Evolutionary conservation across 2,113 vertebrate species (phyloP).

Genomic region (Barnardius zonarius): DNA sequence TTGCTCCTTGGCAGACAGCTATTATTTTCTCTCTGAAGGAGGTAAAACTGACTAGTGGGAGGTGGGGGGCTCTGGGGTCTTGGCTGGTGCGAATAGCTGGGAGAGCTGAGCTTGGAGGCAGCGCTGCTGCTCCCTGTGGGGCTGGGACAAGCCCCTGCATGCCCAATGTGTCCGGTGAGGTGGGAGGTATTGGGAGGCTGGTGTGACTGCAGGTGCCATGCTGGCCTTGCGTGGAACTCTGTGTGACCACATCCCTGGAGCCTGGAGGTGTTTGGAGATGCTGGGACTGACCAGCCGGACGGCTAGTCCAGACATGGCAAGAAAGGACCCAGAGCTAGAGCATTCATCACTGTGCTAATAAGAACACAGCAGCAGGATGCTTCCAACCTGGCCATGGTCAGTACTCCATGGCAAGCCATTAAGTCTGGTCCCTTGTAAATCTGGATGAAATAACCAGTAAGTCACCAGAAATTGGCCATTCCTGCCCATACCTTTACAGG

Average conservation of each 20-base stretch:
- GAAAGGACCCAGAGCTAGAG: not conserved
- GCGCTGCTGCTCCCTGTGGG: not conserved
- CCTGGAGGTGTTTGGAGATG: not conserved
- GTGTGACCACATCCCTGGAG: not conserved
- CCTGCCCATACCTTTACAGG: not conserved
- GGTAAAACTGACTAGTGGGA: not conserved
- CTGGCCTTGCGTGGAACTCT: too few species aligned
- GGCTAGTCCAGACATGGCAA: not conserved
- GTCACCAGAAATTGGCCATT: not conserved
- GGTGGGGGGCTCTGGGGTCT: not conserved
- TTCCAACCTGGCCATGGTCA: accelerated
- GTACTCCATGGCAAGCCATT: accelerated
- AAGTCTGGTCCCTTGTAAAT: not conserved
- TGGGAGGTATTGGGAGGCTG: not conserved
- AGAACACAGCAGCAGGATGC: not conserved
- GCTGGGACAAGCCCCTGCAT: not conserved
- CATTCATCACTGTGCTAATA: not conserved
- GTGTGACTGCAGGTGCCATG: not conserved
- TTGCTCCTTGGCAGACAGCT: not conserved
- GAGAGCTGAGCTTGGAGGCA: not conserved
- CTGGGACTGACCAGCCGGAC: not conserved
- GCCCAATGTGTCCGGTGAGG: accelerated
- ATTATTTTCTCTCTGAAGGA: not conserved
- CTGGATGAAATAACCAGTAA: not conserved
- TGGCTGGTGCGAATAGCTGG: not conserved